Evolutionary conservation across 2,797 vertebrate genomes (phyloP), one percentile per base, ranked within the genome.

Genomic region (Okamejei kenojei): DNA sequence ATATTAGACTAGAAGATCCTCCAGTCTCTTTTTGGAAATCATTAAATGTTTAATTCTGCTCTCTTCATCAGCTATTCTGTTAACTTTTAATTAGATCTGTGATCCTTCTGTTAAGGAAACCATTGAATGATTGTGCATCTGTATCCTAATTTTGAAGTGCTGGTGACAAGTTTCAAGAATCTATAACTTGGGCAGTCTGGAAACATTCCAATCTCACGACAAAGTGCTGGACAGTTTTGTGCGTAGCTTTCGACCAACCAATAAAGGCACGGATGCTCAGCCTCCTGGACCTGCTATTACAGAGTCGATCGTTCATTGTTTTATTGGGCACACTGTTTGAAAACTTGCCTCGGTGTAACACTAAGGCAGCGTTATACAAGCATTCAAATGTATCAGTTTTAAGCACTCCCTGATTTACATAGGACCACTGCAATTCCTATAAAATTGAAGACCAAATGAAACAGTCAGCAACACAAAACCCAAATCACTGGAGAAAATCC

Each of bases 391-490:
- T 88, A 63, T n/a, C n/a, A 21, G n/a, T 88, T 88, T 65, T 88
- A 32, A 65, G 84, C 63, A 32, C 84, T 65, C 84, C 65, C 54
- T 88, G 68, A 88, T 65, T 88, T 68, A 88, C 8, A 3, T 88
- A 68, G 19, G 63, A 88, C 38, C 68, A 88, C 88, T 38, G 88
- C 35, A 29, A 38, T 76, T 92, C 65, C 38, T 71, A 76, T 54
- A 45, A 58, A 92, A 92, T 54, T 74, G 45, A 92, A 74, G 90
- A 92, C 90, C 71, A 92, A 92, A 92, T 92, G 73, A 92, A 92
- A 84, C 19, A 76, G 90, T 92, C 90, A 92, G 38, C 71, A 45
- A 76, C 65, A 54, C 90, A 76, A 76, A 90, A 92, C 73, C 90
- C 90, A 91, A 91, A 91, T 91, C 38, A 74, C 90, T 92, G 90